phyloP scores from a whole-genome alignment of 1,140 invertebrate species.

The Manduca sexta region DNA sequence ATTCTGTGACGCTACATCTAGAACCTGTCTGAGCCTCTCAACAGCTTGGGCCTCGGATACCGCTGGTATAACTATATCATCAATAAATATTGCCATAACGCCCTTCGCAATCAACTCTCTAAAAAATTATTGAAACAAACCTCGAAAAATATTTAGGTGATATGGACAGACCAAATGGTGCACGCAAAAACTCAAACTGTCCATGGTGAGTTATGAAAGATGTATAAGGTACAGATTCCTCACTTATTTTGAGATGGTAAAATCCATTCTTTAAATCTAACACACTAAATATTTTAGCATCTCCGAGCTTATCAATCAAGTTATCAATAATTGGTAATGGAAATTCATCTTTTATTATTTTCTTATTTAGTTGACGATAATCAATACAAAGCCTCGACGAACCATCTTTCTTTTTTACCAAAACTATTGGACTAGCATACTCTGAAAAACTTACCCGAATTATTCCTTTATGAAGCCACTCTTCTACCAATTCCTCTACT shows the following conservation, averaged over 20 bases:
- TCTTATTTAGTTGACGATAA: constrained; percentile 11
- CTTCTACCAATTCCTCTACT: constrained; percentile 21
- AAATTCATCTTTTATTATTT: constrained; percentile 18
- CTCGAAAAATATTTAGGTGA: constrained; percentile 19
- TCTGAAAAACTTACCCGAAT: constrained; percentile 20
- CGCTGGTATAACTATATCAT: constrained; percentile 16
- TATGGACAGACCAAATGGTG: constrained; percentile 20
- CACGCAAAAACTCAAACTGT: constrained; percentile 21
- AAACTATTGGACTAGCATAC: constrained; percentile 5
- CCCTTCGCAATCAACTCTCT: constrained; percentile 12
- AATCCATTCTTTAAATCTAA: constrained; percentile 24
- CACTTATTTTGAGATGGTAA: constrained; percentile 15
- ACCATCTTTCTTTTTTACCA: constrained; percentile 8
- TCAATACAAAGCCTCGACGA: constrained; percentile 7
- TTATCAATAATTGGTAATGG: constrained; percentile 21
- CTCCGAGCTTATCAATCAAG: constrained; percentile 10
- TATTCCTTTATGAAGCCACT: constrained; percentile 27
- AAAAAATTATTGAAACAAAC: constrained; percentile 19
- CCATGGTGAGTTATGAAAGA: constrained; percentile 23
- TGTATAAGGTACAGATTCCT: constrained; percentile 21
- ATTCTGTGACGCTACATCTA: constrained; percentile 27
- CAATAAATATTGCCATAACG: constrained; percentile 11
- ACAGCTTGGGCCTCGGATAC: constrained; percentile 3
- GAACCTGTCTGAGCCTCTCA: constrained; percentile 9
- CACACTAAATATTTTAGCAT: constrained; percentile 10